Conservation (phyloP, 2,888 invertebrate genomes). For the Arrhopalites spinosus region DNA sequence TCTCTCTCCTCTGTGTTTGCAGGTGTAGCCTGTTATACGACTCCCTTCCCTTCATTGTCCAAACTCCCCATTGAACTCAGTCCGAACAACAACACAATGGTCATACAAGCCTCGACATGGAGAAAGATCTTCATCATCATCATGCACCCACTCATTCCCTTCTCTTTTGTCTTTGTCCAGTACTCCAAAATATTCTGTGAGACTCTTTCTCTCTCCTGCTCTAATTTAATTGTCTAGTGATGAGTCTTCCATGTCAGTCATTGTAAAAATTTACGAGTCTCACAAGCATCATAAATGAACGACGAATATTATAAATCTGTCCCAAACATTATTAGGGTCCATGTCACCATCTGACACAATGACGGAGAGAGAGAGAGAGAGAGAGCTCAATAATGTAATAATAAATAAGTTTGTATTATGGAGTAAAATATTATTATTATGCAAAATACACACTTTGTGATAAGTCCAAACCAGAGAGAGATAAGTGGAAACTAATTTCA, state of each 20-base stretch:
- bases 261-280: neutral
- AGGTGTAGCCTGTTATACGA: no score
- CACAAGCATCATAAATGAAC: neutral
- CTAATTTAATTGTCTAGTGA: no score
- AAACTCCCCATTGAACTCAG: no score
- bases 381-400: neutral
- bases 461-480: no score
- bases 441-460: no score
- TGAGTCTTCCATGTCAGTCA: neutral
- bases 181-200: neutral
- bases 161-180: neutral
- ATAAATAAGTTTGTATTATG: neutral
- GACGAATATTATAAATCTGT: neutral
- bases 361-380: neutral
- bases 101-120: no score
- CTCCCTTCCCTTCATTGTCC: no score
- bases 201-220: neutral
- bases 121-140: no score
- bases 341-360: neutral
- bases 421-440: neutral
- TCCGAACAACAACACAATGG: no score
- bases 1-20: no score
- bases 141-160: neutral
- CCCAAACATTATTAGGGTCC: neutral
- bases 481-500: no score